phyloP scores from a whole-genome alignment of 2,113 vertebrate genomes.

The Turnix velox region DNA sequence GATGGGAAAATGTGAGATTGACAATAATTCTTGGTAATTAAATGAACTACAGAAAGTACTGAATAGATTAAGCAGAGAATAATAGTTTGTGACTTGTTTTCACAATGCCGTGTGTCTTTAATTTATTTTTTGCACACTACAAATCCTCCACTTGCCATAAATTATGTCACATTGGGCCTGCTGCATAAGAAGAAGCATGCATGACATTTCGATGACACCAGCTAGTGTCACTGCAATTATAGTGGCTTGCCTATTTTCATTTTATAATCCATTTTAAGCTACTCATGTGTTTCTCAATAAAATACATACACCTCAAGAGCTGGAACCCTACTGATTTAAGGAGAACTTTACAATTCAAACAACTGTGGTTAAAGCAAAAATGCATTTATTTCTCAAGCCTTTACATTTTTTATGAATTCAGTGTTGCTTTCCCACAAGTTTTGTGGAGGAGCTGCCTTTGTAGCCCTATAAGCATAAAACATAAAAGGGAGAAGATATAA shows the following conservation, averaged over 20 bases:
- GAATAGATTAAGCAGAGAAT: not conserved
- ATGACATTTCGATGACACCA: not conserved
- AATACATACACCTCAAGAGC: not conserved
- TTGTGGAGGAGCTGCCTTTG: not conserved
- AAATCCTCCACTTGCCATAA: not conserved
- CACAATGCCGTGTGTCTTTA: not conserved
- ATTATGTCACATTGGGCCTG: not conserved
- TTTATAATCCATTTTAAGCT: not conserved
- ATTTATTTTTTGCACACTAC: not conserved
- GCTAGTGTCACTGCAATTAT: not conserved
- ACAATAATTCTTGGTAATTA: not conserved
- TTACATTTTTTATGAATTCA: not conserved
- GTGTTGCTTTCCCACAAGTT: not conserved
- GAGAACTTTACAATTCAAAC: not conserved
- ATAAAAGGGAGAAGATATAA: not conserved
- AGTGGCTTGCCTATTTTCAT: not conserved
- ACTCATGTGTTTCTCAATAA: not conserved
- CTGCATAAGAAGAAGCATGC: not conserved
- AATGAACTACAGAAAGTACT: not conserved
- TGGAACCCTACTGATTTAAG: not conserved
- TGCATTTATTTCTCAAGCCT: not conserved
- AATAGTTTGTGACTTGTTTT: not conserved
- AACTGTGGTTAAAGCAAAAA: not conserved
- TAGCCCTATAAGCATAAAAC: not conserved
- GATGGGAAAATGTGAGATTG: not conserved